Evolutionary conservation across 2,888 invertebrate species (phyloP).

Genomic region (Helicoverpa assulta): DNA sequence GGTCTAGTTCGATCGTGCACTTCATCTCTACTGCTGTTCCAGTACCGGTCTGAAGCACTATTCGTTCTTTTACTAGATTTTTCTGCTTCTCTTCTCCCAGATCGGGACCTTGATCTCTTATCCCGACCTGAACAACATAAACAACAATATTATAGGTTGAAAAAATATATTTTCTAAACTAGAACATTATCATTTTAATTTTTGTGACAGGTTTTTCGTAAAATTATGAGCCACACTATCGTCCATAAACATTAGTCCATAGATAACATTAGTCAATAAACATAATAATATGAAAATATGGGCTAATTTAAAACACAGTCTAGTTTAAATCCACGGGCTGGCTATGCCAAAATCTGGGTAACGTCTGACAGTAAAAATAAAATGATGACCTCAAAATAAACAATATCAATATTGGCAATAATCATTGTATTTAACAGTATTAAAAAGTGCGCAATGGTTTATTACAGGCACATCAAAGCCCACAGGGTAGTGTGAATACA

Average conservation of each 20-base stretch:
- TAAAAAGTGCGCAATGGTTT: too few species aligned
- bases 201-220: neutral
- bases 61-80: slow-evolving; percentile 83
- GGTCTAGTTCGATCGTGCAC: slow-evolving; percentile 80
- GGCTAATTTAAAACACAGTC: too few species aligned
- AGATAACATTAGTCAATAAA: neutral
- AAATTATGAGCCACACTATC: neutral
- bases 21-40: slow-evolving; percentile 82
- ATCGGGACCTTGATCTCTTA: slow-evolving; percentile 84
- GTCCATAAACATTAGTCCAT: neutral
- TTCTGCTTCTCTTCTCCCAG: slow-evolving; percentile 82
- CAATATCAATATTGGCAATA: too few species aligned
- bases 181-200: too few species aligned
- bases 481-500: too few species aligned
- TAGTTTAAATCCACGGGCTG: too few species aligned
- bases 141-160: neutral
- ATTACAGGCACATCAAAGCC: too few species aligned
- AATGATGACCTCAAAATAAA: too few species aligned
- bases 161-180: neutral
- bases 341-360: too few species aligned
- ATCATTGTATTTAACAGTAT: too few species aligned
- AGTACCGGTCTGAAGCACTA: slow-evolving; percentile 82
- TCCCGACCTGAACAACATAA: slow-evolving; percentile 77
- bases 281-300: too few species aligned
- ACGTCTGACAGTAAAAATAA: too few species aligned